phyloP scores from a whole-genome alignment of 2,888 invertebrate species.

The Pyrrhosoma nymphula region DNA sequence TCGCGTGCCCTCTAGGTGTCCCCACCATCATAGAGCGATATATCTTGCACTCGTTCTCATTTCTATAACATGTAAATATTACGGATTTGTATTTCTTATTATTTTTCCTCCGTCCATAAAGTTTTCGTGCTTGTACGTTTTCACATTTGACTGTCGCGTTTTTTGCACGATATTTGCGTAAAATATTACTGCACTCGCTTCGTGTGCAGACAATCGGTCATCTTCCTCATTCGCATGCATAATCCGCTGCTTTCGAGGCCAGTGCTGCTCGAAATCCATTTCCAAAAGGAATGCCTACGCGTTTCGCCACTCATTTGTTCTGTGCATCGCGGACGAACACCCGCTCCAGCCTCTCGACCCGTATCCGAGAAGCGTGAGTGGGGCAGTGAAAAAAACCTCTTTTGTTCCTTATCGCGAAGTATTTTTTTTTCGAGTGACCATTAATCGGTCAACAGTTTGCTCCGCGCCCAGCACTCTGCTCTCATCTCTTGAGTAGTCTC shows the following conservation, averaged over 20 bases:
- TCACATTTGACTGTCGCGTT: too few relatives aligned
- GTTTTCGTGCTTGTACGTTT: too few relatives aligned
- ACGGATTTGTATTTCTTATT: too few relatives aligned
- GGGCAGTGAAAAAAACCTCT: not conserved
- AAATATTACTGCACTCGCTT: too few relatives aligned
- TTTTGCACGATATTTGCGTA: too few relatives aligned
- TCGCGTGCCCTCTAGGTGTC: too few relatives aligned
- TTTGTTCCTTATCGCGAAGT: not conserved
- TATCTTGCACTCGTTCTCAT: too few relatives aligned
- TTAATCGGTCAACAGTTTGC: slow-evolving; percentile 13
- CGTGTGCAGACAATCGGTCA: too few relatives aligned
- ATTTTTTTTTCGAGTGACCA: slow-evolving; percentile 25
- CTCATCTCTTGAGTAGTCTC: not conserved
- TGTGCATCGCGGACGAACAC: not conserved
- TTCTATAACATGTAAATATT: too few relatives aligned
- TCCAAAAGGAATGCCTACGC: not conserved
- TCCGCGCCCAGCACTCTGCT: not conserved
- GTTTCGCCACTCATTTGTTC: not conserved
- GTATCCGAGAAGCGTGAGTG: not conserved
- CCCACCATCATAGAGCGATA: too few relatives aligned
- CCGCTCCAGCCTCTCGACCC: not conserved
- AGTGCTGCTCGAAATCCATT: not conserved
- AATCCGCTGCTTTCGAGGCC: not conserved
- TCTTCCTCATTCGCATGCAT: too few relatives aligned
- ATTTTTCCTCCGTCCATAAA: too few relatives aligned